phyloP scores from a whole-genome alignment of 2,888 invertebrate species.

The Notodonta dromedarius region DNA sequence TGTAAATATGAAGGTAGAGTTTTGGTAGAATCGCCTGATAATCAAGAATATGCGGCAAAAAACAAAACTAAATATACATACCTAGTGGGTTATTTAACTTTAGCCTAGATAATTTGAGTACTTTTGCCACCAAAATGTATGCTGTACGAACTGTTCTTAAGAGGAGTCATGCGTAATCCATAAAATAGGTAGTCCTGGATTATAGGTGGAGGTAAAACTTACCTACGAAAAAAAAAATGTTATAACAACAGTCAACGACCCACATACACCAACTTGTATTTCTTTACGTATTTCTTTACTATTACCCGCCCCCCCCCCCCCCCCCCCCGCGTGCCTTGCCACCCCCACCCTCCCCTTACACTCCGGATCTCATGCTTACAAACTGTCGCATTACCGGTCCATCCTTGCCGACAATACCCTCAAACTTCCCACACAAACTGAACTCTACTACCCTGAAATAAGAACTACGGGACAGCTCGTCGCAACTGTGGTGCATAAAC shows the following conservation, averaged over 20 bases:
- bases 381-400: slow-evolving; percentile 82
- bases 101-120: too few relatives aligned
- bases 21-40: too few relatives aligned
- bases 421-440: slow-evolving; percentile 46
- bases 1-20: too few relatives aligned
- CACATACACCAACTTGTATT: slow-evolving; percentile 65
- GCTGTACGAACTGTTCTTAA: neutral
- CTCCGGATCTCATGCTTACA: slow-evolving; percentile 82
- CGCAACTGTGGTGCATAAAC: slow-evolving; percentile 40
- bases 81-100: too few relatives aligned
- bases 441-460: slow-evolving; percentile 51
- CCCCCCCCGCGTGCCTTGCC: slow-evolving; percentile 21
- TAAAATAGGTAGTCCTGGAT: slow-evolving; percentile 7
- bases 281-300: slow-evolving; percentile 77
- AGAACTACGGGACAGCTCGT: slow-evolving; percentile 39
- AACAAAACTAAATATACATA: too few relatives aligned
- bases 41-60: too few relatives aligned
- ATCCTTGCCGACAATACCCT: slow-evolving; percentile 68
- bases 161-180: neutral
- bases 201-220: slow-evolving; percentile 7
- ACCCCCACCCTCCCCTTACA: slow-evolving; percentile 44
- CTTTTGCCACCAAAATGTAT: too few relatives aligned
- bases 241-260: slow-evolving; percentile 66
- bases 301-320: slow-evolving; percentile 48
- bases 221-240: slow-evolving; percentile 39